Evolutionary conservation across 2,113 vertebrate species (phyloP), one percentile per base, ranked within the genome.

Genomic region (Ranitomeya imitator): DNA sequence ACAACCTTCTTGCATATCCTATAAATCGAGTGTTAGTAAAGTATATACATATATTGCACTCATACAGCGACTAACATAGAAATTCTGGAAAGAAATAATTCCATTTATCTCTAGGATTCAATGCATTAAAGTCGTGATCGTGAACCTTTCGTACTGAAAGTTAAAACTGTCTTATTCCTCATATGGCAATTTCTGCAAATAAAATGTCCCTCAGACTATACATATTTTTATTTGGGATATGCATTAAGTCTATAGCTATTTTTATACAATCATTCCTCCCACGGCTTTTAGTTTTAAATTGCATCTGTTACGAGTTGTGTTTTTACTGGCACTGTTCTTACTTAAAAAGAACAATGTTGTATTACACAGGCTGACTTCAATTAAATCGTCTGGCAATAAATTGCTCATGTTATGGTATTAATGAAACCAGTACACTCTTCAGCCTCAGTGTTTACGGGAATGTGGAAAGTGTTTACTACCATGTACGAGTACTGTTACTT

Each of bases 381-480:
- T 89, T 89, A 85, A 79, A 89, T 77, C 45, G 73, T 89, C 82
- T 91, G 89, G 91, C 90, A 85, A 84, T 37, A 67, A 73, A 74
- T 61, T 59, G 12, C 11, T 63, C 55, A 78, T 87, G 83, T 69
- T 85, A 79, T 81, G 89, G 71, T 85, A 91, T 86, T 89, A 91
- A 90, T 92, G 90, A 92, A 59, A 86, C 63, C 83, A 86, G 91
- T 91, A 83, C 89, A 85, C 67, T 85, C 89, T 89, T 86, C 37
- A 86, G 86, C 61, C 71, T 87, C 84, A 83, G 85, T 90, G 74
- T 90, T 92, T 90, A 91, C 73, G 83, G 88, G 89, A 86, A 90
- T 76, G 80, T 91, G 79, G 83, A 80, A 92, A 90, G 82, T 91
- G 90, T 90, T 91, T 90, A 90, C 84, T 90, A 90, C 71, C 86